Evolutionary conservation across 2,797 vertebrate species (phyloP), one percentile per base, ranked within the genome.

Genomic region (Muscicapa striata): DNA sequence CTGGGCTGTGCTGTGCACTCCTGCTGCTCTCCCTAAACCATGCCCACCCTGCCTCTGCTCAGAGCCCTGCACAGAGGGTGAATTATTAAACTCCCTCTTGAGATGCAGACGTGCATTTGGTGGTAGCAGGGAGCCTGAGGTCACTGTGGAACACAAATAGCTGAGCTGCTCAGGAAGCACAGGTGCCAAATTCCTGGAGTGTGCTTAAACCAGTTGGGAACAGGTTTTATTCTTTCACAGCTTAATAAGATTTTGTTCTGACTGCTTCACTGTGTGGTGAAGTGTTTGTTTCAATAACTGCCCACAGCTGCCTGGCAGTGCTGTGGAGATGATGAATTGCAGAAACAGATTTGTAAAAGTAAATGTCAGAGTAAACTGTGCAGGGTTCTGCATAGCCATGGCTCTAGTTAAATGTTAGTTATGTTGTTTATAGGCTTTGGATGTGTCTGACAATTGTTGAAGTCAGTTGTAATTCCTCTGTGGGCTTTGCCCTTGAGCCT

Each of bases 201-300:
- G 88, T 84, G 76, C 64, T 46, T 66, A 29, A 86, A 82, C 76
- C 52, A 45, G 62, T 46, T 89, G 59, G 66, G 29, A 69, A 29
- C 59, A 32, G 82, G 55, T 91, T 89, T 91, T 79, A 16, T 69
- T 82, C 59, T 69, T 89, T 62, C 36, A 16, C 51, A 69, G 58
- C 41, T 58, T 63, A 78, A 51, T 51, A 52, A 76, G 34, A 66
- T 76, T 38, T 41, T 67, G 36, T 73, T 62, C 69, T 82, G 64
- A 19, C 48, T 82, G 6, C 74, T 93, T 88, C 40, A 15, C 48
- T 90, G 43, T 55, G 16, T 59, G 23, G 34, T 67, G 66, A 32
- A 59, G 54, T 32, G 49, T 91, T 86, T 84, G 67, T 58, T 92
- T 89, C 70, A 59, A 26, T 80, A 77, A 82, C 54, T 58, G 55